These are phyloP conservation scores for Sakesphorus luctuosus DNA, from an alignment of 2,113 vertebrate genomes.

Conservation along the genomic window DNA sequence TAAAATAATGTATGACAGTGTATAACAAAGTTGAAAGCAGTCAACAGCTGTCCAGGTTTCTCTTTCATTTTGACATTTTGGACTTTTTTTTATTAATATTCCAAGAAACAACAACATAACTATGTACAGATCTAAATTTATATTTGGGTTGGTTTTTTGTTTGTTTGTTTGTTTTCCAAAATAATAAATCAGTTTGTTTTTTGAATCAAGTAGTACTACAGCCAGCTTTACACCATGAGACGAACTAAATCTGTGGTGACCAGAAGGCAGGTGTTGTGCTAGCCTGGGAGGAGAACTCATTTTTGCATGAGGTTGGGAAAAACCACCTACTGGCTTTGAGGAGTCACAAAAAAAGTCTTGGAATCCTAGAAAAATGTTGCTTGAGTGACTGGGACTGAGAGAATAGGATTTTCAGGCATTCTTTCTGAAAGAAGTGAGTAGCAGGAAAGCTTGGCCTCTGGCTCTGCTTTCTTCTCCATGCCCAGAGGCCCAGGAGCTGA, in stretches of 20 bases:
- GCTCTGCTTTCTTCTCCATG: not conserved
- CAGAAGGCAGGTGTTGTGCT: not conserved
- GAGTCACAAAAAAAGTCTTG: not conserved
- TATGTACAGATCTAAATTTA: not conserved
- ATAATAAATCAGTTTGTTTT: not conserved
- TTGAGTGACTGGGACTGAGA: fast-evolving
- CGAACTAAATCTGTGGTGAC: not conserved
- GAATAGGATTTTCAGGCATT: not conserved
- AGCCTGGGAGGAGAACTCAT: not conserved
- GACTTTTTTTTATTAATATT: not conserved
- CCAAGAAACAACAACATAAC: not conserved
- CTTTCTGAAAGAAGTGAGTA: not conserved
- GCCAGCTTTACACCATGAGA: not conserved
- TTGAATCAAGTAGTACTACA: not conserved
- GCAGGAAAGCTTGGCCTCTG: not conserved
- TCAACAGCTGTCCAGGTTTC: not conserved
- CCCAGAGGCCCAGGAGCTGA: not conserved
- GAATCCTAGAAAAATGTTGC: not conserved
- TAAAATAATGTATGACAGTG: not conserved
- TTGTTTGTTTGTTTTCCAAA: not conserved
- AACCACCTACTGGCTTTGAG: not conserved
- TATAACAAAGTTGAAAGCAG: not conserved
- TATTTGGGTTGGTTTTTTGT: not conserved
- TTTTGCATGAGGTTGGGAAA: not conserved
- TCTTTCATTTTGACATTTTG: not conserved